These are phyloP conservation scores for Dendrolimus pini DNA, from an alignment of 2,888 invertebrate genomes.

Conservation along the genomic window DNA sequence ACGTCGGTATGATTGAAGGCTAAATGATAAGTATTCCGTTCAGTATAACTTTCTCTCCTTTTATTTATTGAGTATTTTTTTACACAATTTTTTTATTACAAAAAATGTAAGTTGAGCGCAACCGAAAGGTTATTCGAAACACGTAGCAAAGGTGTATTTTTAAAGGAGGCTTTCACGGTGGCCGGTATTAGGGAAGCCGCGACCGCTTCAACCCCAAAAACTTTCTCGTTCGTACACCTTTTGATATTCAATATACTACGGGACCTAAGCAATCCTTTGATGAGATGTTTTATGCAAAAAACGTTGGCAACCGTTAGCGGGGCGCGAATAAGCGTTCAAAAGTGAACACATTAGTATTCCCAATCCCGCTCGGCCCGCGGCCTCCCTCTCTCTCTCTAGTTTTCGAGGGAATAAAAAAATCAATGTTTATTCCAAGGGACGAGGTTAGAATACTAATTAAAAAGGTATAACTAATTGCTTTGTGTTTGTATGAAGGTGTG, in stretches of 20 bases:
- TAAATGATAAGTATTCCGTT: not conserved
- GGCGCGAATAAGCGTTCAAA: conserved; percentile 73
- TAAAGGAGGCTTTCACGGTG: conserved; percentile 67
- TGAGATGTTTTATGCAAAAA: conserved; percentile 78
- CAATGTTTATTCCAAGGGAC: conserved; percentile 72
- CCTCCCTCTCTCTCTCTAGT: conserved; percentile 57
- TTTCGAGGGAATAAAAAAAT: conserved; percentile 72
- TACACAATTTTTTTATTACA: not conserved
- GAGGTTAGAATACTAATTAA: conserved; percentile 71
- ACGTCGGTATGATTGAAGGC: too few relatives aligned
- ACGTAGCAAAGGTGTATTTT: conserved; percentile 72
- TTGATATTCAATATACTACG: conserved; percentile 75
- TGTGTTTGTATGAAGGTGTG: conserved; percentile 53
- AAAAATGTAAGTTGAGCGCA: conserved; percentile 16
- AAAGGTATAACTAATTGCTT: conserved; percentile 64
- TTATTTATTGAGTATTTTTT: not conserved
- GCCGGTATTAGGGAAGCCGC: conserved; percentile 62
- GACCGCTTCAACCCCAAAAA: conserved; percentile 51
- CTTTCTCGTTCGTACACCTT: conserved; percentile 67
- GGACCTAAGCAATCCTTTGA: conserved; percentile 74
- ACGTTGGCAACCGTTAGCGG: conserved; percentile 68
- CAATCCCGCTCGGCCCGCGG: conserved; percentile 47
- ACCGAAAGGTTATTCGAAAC: conserved; percentile 57
- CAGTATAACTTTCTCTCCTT: not conserved
- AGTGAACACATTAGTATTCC: conserved; percentile 75